Base-by-base conservation (phyloP, 2,113 vertebrate species). In the Mobula birostris region DNA sequence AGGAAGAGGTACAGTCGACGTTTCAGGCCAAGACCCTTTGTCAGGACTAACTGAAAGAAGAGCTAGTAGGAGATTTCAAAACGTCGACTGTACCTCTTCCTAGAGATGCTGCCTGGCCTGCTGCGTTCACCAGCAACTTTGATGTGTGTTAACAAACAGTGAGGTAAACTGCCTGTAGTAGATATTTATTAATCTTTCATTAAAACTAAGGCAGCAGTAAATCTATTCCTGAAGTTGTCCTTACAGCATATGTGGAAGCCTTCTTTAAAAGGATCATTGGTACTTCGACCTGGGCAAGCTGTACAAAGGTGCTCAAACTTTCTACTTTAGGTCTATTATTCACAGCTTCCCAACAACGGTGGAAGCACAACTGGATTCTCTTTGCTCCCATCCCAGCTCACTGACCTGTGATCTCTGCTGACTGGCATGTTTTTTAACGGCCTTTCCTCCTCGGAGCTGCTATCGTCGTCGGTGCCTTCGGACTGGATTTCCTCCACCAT, bases 401-500 rank as follows among this genome's bases (percentile, higher is more conserved):
- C 96, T 96, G 96, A 99, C 99, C 99, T 98, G 96, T 98, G 98
- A 95, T 99, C 98, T 6, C 98, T 96, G 95, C 97, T 98, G 78
- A 97, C 96, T 0, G 98, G 97, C 95, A 98, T 98, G 2, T 97
- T 97, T 96, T 99, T 99, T 83, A 97, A 96, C 0, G 98, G 96
- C 0, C 97, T 97, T 95, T 98, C 99, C 17, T 98, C 99, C 0
- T 98, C 99, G 87, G 98, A 99, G 95, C 98, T 98, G 96, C 99
- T 98, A 0, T 99, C 98, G 8, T 99, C 98, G 0, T 99, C 99
- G 0, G 98, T 99, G 95, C 98, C 99, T 80, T 99, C 99, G 0
- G 98, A 99, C 96, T 99, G 98, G 95, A 99, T 97, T 95, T 98
- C 98, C 94, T 98, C 98, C 95, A 99, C 98, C 99, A 99, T 99